phyloP scores from a whole-genome alignment of 2,113 vertebrate genomes.

The Pholis gunnellus region DNA sequence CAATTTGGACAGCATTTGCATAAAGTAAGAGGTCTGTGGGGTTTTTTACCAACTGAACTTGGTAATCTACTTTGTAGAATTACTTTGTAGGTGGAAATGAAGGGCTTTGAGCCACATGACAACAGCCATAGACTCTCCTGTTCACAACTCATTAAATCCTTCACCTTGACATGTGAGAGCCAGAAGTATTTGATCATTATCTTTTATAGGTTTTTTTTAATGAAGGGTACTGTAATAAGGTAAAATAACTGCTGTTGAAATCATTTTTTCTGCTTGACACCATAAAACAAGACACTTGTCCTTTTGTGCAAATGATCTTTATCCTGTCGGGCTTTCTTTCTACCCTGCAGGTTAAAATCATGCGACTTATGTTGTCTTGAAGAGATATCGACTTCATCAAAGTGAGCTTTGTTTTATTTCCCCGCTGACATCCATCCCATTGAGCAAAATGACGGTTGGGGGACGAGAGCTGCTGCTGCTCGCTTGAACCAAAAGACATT shows the following conservation, averaged over 20 bases:
- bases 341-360: neutral
- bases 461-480: neutral
- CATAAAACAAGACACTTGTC: neutral
- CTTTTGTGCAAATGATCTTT: neutral
- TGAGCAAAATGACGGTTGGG: neutral
- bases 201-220: conserved; percentile 2
- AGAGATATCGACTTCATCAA: neutral
- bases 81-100: conserved; percentile 8
- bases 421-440: neutral
- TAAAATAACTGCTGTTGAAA: neutral
- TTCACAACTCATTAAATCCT: conserved; percentile 43
- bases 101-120: conserved; percentile 10
- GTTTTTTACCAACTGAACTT: conserved; percentile 1
- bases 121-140: conserved; percentile 25
- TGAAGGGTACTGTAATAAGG: neutral
- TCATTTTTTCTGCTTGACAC: neutral
- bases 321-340: neutral
- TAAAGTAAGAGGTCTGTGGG: neutral
- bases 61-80: conserved; percentile 10
- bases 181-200: conserved; percentile 25
- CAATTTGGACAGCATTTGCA: neutral
- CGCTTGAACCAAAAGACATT: neutral
- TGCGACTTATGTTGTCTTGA: neutral
- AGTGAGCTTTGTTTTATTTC: conserved; percentile 12
- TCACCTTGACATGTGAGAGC: conserved; percentile 14